Percentiles rank a stretch among this genome's conserved stretches.
Conservation (phyloP, 2,888 invertebrate genomes). For the Lobophora halterata region DNA sequence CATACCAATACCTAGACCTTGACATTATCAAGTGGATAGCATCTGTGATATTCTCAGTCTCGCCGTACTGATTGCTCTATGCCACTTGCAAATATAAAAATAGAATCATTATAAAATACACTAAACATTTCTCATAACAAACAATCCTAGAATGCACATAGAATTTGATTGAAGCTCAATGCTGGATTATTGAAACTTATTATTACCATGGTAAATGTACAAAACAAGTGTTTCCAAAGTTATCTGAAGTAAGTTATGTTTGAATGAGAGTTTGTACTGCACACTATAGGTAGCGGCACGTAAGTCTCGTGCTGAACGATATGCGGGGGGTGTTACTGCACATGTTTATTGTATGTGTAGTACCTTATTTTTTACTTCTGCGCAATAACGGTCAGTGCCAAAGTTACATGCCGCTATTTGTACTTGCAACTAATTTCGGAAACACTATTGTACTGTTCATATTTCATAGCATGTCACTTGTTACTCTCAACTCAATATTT, state of each 20-base stretch:
- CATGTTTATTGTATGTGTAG: too few species aligned
- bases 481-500: constrained; percentile 63
- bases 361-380: too few species aligned
- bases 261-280: too few species aligned
- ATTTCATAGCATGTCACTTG: constrained; percentile 44
- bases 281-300: too few species aligned
- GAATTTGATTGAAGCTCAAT: constrained; percentile 42
- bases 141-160: constrained; percentile 35
- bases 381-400: too few species aligned
- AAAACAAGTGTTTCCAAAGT: too few species aligned
- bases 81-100: constrained; percentile 42
- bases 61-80: constrained; percentile 63
- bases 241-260: too few species aligned
- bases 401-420: too few species aligned
- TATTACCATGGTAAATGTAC: too few species aligned
- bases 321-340: too few species aligned
- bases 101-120: constrained; percentile 1
- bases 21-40: constrained; percentile 46
- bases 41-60: constrained; percentile 78
- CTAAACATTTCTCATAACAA: constrained; percentile 18
- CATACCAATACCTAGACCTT: constrained; percentile 18
- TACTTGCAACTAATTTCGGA: too few species aligned
- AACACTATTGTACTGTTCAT: constrained; percentile 17
- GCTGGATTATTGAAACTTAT: constrained; percentile 38
- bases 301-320: too few species aligned